A percentile compares a stretch with the other conserved stretches of the same genome.
phyloP scores from a whole-genome alignment of 1,140 invertebrate species.

The Drosophila asahinai region DNA sequence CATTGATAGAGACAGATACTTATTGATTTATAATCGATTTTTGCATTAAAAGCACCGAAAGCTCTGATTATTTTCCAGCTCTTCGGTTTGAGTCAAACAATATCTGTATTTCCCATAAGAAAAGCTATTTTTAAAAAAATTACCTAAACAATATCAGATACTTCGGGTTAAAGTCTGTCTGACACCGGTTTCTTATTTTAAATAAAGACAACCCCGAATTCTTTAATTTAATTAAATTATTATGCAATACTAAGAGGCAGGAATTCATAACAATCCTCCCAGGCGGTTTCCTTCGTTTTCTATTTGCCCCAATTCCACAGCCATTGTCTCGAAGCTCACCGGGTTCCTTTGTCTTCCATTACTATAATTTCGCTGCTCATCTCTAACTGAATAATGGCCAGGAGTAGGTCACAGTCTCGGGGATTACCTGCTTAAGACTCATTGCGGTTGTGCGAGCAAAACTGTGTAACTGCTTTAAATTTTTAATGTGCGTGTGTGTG shows the following conservation, averaged over 20 bases:
- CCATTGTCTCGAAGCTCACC: slow-evolving; percentile 20
- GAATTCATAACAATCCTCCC: not conserved
- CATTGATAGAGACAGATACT: too few relatives aligned
- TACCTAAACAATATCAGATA: too few relatives aligned
- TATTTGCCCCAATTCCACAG: slow-evolving; percentile 11
- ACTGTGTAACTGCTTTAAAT: slow-evolving; percentile 66
- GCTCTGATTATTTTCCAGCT: too few relatives aligned
- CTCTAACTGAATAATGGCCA: slow-evolving; percentile 41
- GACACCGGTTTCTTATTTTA: not conserved
- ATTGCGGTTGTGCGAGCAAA: slow-evolving; percentile 56
- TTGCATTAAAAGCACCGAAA: too few relatives aligned
- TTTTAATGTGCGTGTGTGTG: slow-evolving; percentile 61
- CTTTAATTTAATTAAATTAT: slow-evolving; percentile 1
- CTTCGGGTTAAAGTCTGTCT: not conserved
- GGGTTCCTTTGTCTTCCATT: slow-evolving; percentile 7
- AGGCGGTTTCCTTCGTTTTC: not conserved
- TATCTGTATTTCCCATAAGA: too few relatives aligned
- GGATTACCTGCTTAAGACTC: slow-evolving; percentile 66
- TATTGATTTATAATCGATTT: too few relatives aligned
- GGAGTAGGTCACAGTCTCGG: slow-evolving; percentile 32
- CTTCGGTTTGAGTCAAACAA: too few relatives aligned
- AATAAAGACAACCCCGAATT: not conserved
- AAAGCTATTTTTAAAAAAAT: too few relatives aligned
- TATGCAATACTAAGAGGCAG: not conserved
- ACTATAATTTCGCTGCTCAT: slow-evolving; percentile 34